phyloP scores from a whole-genome alignment of 2,797 vertebrate genomes.

The Threskiornis aethiopicus region DNA sequence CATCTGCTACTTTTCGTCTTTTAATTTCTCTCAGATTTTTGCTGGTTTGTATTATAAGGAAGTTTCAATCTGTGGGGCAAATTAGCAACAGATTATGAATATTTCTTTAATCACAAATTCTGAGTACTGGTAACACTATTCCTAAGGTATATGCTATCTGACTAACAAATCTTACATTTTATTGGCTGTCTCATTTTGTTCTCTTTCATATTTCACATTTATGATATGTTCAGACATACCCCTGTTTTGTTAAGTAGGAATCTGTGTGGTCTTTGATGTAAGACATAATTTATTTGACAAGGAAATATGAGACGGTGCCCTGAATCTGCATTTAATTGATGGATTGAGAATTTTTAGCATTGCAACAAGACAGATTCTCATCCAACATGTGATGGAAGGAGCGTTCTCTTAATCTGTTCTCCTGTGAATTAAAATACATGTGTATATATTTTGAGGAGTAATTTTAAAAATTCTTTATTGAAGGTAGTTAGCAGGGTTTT shows the following conservation, averaged over 20 bases:
- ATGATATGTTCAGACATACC: slow-evolving; percentile 83
- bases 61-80: slow-evolving; percentile 51
- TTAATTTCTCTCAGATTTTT: background rate
- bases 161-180: slow-evolving; percentile 90
- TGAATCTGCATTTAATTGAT: slow-evolving; percentile 89
- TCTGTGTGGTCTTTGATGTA: slow-evolving; percentile 87
- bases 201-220: slow-evolving; percentile 92
- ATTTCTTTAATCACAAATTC: slow-evolving; percentile 91
- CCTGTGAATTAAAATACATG: slow-evolving; percentile 67
- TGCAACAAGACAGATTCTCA: slow-evolving; percentile 78
- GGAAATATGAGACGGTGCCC: slow-evolving; percentile 83
- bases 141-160: slow-evolving; percentile 77
- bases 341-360: slow-evolving; percentile 81
- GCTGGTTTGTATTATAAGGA: slow-evolving; percentile 54
- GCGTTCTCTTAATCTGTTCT: slow-evolving; percentile 77
- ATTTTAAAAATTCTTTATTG: slow-evolving; percentile 44
- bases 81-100: slow-evolving; percentile 88
- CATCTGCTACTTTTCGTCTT: slow-evolving; percentile 22
- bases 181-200: slow-evolving; percentile 92
- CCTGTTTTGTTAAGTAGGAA: slow-evolving; percentile 86
- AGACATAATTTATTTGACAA: slow-evolving; percentile 90
- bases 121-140: slow-evolving; percentile 86
- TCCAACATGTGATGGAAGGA: slow-evolving; percentile 47
- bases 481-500: slow-evolving; percentile 44
- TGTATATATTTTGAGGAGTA: slow-evolving; percentile 49